Percentiles rank a stretch among this genome's conserved stretches.
Conservation (phyloP, 2,797 vertebrate species). For the Betta splendens region DNA sequence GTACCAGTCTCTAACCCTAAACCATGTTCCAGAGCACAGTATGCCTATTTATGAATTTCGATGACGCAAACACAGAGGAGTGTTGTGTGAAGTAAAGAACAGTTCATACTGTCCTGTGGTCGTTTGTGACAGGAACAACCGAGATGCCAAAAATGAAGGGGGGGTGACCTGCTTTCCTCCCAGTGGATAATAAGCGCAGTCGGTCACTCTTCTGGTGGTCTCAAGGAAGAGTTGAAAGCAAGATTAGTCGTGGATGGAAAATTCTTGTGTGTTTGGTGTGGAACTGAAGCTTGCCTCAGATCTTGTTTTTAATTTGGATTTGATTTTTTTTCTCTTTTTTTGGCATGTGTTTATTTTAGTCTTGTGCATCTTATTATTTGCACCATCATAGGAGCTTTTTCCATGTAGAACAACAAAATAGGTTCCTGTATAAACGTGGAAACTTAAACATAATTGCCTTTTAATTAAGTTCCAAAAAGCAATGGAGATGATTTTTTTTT, state of each 20-base stretch:
- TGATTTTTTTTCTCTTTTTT: constrained; percentile 20
- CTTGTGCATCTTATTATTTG: constrained; percentile 9
- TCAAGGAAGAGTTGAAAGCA: constrained; percentile 21
- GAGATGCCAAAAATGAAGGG: constrained; percentile 35
- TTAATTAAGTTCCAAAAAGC: constrained; percentile 17
- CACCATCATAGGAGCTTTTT: constrained; percentile 1
- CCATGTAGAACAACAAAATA: constrained; percentile 5
- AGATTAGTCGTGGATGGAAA: constrained; percentile 16
- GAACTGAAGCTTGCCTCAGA: constrained; percentile 32
- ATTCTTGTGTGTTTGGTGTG: constrained; percentile 21
- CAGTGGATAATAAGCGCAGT: constrained; percentile 26
- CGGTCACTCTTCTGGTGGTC: constrained; percentile 25
- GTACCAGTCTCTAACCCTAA: constrained; percentile 98
- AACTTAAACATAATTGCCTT: constrained; percentile 21
- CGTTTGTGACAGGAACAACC: constrained; percentile 23
- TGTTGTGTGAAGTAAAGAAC: constrained; percentile 42
- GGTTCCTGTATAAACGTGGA: constrained; percentile 22
- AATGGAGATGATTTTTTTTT: too few relatives aligned
- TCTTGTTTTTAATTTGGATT: constrained; percentile 42
- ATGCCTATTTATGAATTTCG: constrained; percentile 97
- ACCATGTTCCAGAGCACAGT: constrained; percentile 92
- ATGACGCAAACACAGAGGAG: constrained; percentile 80
- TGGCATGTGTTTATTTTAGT: constrained; percentile 19
- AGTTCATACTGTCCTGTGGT: constrained; percentile 37
- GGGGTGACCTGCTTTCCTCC: constrained; percentile 40